Evolutionary conservation across 2,888 invertebrate genomes (phyloP).

Genomic region (Pomacea canaliculata): DNA sequence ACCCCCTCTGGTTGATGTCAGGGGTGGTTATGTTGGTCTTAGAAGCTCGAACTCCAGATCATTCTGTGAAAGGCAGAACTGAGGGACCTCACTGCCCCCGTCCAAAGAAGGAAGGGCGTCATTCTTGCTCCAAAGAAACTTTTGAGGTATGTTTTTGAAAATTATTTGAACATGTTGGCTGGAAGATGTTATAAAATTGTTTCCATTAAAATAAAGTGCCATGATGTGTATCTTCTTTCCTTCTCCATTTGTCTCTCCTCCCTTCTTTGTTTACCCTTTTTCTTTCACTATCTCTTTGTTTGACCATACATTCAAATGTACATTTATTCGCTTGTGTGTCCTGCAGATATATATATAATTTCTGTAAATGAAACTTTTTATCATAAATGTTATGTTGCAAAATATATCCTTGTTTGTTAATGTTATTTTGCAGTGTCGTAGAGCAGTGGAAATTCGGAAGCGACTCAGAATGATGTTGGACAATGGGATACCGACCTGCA

Average conservation of each 20-base stretch:
- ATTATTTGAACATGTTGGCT: neutral
- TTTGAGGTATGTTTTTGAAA: constrained; percentile 27
- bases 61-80: constrained; percentile 74
- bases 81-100: constrained; percentile 79
- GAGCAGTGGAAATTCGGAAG: constrained; percentile 73
- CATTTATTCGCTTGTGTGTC: too few relatives aligned
- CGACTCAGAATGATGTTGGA: constrained; percentile 78
- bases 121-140: constrained; percentile 28
- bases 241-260: too few relatives aligned
- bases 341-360: too few relatives aligned
- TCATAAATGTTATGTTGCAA: neutral
- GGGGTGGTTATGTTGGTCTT: constrained; percentile 77
- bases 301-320: too few relatives aligned
- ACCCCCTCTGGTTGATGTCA: constrained; percentile 73
- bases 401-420: neutral
- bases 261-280: too few relatives aligned
- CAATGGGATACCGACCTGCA: constrained; percentile 81
- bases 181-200: neutral
- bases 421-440: constrained; percentile 72
- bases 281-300: too few relatives aligned
- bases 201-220: too few relatives aligned
- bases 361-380: too few relatives aligned
- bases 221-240: too few relatives aligned
- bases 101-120: constrained; percentile 12
- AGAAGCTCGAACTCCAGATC: constrained; percentile 75